Percentiles rank a stretch among this genome's conserved stretches.
Conservation (phyloP, 2,113 vertebrate species). For the Dasyprocta punctata region DNA sequence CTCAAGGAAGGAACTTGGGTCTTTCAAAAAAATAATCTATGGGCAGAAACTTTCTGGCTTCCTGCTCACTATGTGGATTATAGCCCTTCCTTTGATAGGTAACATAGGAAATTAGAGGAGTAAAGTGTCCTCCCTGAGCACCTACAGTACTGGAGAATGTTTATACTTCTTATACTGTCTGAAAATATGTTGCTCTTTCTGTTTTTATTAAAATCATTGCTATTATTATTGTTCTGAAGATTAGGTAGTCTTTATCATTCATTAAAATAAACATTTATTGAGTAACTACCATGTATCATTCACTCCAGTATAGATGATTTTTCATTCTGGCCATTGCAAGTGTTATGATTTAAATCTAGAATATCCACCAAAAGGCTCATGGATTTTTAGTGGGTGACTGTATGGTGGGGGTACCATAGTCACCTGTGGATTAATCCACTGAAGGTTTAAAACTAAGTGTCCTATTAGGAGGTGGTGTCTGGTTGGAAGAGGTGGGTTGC, state of each 20-base stretch:
- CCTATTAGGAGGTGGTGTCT: background rate
- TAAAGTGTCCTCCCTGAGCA: too few relatives aligned
- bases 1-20: background rate
- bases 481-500: background rate
- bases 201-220: background rate
- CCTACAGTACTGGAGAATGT: background rate
- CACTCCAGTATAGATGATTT: background rate
- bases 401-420: background rate
- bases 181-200: background rate
- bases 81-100: background rate
- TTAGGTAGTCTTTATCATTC: background rate
- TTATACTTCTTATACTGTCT: background rate
- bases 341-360: background rate
- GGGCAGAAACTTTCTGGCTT: background rate
- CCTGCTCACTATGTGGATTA: background rate
- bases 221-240: background rate
- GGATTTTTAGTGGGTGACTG: background rate
- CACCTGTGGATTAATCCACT: background rate
- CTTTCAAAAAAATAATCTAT: background rate
- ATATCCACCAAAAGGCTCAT: background rate
- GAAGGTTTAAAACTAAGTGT: too few relatives aligned
- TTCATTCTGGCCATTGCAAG: too few relatives aligned
- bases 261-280: background rate
- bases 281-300: background rate
- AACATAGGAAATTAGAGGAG: background rate